Evolutionary conservation across 2,888 invertebrate species (phyloP).

Genomic region (Chrysotoxum bicinctum): DNA sequence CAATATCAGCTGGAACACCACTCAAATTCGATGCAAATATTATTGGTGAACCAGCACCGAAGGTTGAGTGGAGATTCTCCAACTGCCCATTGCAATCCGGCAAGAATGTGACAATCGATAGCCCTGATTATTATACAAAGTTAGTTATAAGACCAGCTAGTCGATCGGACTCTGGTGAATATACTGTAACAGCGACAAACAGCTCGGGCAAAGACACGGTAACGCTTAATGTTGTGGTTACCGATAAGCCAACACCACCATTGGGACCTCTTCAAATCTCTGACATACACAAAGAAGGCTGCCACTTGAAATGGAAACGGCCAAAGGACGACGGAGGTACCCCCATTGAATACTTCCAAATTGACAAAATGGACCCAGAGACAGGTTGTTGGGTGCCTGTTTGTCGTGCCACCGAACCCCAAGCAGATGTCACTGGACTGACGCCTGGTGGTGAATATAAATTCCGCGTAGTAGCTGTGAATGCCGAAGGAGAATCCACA

Average conservation of each 20-base stretch:
- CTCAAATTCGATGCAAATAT: constrained; percentile 96
- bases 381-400: constrained; percentile 95
- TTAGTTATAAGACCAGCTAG: constrained; percentile 90
- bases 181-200: constrained; percentile 92
- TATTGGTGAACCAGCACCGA: constrained; percentile 97
- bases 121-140: constrained; percentile 93
- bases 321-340: constrained; percentile 97
- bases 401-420: constrained; percentile 91
- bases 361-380: constrained; percentile 96
- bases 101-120: constrained; percentile 91
- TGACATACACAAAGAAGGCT: constrained; percentile 96
- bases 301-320: constrained; percentile 96
- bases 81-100: constrained; percentile 87
- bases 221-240: constrained; percentile 90
- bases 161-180: constrained; percentile 93
- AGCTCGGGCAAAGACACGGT: constrained; percentile 93
- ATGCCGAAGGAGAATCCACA: constrained; percentile 97
- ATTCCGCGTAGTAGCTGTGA: constrained; percentile 97
- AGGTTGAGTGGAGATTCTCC: constrained; percentile 94
- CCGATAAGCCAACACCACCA: constrained; percentile 93
- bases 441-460: constrained; percentile 96
- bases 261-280: constrained; percentile 94
- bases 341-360: constrained; percentile 97
- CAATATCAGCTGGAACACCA: constrained; percentile 94
- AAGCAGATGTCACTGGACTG: constrained; percentile 91